These are phyloP conservation scores for Ranitomeya imitator DNA, from an alignment of 2,113 vertebrate species.

Conservation along the genomic window DNA sequence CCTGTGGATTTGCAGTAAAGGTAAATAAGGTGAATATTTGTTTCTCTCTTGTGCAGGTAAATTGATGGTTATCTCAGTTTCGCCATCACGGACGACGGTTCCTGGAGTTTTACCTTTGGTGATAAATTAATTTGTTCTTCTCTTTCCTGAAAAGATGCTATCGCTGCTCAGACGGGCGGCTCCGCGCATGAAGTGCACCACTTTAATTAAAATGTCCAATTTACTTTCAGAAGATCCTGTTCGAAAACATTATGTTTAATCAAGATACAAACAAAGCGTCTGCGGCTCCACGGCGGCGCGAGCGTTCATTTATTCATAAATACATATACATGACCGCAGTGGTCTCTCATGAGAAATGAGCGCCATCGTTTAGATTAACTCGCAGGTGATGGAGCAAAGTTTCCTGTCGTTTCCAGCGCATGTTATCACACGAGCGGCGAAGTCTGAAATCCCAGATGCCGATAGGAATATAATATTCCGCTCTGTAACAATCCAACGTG, in stretches of 20 bases:
- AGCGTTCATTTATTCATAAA: not conserved
- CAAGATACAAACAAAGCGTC: not conserved
- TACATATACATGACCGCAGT: conserved; percentile 27
- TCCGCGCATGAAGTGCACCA: conserved; percentile 5
- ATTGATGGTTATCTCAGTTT: not conserved
- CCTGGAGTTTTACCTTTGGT: not conserved
- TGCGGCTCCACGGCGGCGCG: not conserved
- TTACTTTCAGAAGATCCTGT: conserved; percentile 1
- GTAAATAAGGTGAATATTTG: not conserved
- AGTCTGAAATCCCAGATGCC: conserved; percentile 19
- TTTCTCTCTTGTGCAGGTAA: not conserved
- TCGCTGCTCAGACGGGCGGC: not conserved
- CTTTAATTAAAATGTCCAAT: conserved; percentile 42
- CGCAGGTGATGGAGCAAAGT: not conserved
- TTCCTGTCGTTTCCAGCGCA: not conserved
- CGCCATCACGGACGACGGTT: not conserved
- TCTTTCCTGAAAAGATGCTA: not conserved
- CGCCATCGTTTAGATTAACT: conserved; percentile 9
- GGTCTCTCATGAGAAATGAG: conserved; percentile 16
- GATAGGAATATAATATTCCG: not conserved
- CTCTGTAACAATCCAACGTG: not conserved
- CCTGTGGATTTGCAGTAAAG: too few species aligned
- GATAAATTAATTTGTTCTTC: conserved; percentile 20
- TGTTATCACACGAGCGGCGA: not conserved
- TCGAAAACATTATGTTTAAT: conserved; percentile 20